Evolutionary conservation across 2,113 vertebrate genomes (phyloP).

Genomic region (Meriones unguiculatus): DNA sequence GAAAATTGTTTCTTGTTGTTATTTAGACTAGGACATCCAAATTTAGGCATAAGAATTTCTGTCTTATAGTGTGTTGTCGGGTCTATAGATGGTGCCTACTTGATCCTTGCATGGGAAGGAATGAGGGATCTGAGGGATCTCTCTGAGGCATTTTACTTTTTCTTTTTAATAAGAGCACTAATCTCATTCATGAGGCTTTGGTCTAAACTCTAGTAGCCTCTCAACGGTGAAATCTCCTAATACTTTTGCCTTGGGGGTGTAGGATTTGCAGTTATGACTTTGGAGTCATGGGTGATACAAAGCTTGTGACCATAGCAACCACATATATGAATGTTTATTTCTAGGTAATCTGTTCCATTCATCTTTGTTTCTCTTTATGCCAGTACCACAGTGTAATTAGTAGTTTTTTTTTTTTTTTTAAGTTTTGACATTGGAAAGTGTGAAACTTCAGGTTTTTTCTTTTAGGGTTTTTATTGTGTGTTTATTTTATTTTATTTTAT

Average conservation of each 20-base stretch:
- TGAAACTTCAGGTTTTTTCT: neutral
- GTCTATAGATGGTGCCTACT: neutral
- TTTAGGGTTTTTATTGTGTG: neutral
- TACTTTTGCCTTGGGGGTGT: neutral
- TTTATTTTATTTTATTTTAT: neutral
- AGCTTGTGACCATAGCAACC: neutral
- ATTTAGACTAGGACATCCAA: neutral
- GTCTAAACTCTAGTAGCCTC: neutral
- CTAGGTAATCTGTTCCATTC: neutral
- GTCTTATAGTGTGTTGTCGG: neutral
- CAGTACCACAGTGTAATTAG: neutral
- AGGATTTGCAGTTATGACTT: neutral
- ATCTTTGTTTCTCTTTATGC: neutral
- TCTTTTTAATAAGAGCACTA: neutral
- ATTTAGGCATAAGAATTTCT: neutral
- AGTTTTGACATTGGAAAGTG: constrained; percentile 13
- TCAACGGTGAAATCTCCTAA: neutral
- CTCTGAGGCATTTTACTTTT: neutral
- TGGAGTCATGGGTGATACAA: neutral
- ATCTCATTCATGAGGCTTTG: neutral
- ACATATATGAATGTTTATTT: neutral
- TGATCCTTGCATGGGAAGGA: neutral
- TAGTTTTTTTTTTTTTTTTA: too few species aligned
- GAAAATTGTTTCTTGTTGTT: neutral
- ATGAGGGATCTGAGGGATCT: neutral